These are phyloP conservation scores for Pediacus dermestoides DNA, from an alignment of 2,888 invertebrate species.

Conservation along the genomic window DNA sequence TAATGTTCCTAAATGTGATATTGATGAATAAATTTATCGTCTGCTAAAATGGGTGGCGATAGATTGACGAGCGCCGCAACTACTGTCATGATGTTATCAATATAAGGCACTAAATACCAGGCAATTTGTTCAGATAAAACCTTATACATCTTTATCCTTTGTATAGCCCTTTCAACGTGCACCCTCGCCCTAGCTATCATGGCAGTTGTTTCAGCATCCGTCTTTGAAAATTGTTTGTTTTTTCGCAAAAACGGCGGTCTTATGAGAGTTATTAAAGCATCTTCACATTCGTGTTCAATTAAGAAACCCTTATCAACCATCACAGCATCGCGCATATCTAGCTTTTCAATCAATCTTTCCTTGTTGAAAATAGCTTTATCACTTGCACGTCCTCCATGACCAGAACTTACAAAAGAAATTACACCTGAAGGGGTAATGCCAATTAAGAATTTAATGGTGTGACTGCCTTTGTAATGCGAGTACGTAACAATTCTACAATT, in stretches of 20 bases:
- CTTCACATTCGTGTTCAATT: constrained; percentile 27
- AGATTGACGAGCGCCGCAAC: constrained; percentile 13
- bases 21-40: constrained; percentile 15
- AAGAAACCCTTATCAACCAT: constrained; percentile 35
- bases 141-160: constrained; percentile 19
- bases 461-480: constrained; percentile 21
- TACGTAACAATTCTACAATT: constrained; percentile 15
- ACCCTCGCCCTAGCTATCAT: constrained; percentile 24
- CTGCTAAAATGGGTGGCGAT: constrained; percentile 13
- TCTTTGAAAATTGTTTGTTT: constrained; percentile 13
- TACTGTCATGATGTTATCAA: constrained; percentile 14
- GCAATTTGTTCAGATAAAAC: constrained; percentile 13
- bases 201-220: constrained; percentile 15
- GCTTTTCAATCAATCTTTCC: constrained; percentile 18
- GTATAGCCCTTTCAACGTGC: constrained; percentile 21
- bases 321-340: constrained; percentile 23
- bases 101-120: constrained; percentile 9
- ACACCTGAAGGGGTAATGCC: constrained; percentile 25
- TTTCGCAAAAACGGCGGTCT: constrained; percentile 22
- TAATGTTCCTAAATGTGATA: neutral
- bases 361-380: constrained; percentile 28
- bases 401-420: constrained; percentile 24
- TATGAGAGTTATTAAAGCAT: constrained; percentile 14
- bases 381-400: constrained; percentile 26
- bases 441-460: constrained; percentile 28